Evolutionary conservation across 1,140 invertebrate species (phyloP), one percentile per base, ranked within the genome.

Genomic region (Panagrolaimus sp.): DNA sequence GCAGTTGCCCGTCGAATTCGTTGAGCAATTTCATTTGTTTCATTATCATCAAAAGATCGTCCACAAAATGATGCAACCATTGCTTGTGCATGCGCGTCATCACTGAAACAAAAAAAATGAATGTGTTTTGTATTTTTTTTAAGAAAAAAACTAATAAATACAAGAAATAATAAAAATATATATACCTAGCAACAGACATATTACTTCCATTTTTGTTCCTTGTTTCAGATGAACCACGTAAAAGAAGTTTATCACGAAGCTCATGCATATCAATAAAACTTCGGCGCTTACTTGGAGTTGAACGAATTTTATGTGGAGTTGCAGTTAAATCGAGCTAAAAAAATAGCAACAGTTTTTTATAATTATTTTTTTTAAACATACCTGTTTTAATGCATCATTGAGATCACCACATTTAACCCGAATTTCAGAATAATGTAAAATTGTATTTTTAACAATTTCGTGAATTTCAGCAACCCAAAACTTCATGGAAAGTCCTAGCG

Each of bases 381-480:
- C 77, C 65, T 81, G 80, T 71, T 82, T 82, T 31, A 82, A 68
- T 4, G 80, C 80, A 68, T 83, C 80, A 61, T 82, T 82, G 13
- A 82, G 69, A 66, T 82, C 80, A 44, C 80, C 80, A 64, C 79
- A 83, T 68, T 82, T 82, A 27, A 72, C 73, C 23, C 81, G 70
- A 65, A 82, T 74, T 48, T 79, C 76, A 16, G 75, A 80, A 66
- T 77, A 82, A 48, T 82, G 78, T 14, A 82, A 68, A 69, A 82
- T 82, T 42, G 80, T 82, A 47, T 82, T 81, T 65, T 83, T 82
- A 38, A 82, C 80, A 53, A 82, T 82, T 71, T 82, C 80, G 62
- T 82, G 80, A 42, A 82, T 82, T 70, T 82, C 80, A 9, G 80
- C 80, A 31, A 82, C 80, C 80, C 80, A 82, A 69, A 82, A 82